These are phyloP conservation scores for Apodemus speciosus DNA, from an alignment of 2,113 vertebrate species.

Conservation along the genomic window DNA sequence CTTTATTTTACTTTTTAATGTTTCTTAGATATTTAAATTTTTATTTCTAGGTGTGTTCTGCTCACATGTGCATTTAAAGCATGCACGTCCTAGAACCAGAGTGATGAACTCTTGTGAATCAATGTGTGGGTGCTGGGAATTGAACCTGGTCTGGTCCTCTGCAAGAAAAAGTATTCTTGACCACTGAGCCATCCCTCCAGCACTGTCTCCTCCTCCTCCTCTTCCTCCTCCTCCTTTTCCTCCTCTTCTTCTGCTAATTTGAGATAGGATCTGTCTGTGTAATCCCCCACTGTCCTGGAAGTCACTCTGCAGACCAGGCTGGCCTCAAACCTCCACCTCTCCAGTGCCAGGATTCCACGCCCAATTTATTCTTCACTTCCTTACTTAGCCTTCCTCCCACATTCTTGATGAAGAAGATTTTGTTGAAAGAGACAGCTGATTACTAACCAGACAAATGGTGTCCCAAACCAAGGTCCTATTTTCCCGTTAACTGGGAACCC, in stretches of 20 bases:
- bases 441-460: not conserved
- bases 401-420: not conserved
- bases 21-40: not conserved
- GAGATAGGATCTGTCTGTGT: not conserved
- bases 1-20: not conserved
- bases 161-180: not conserved
- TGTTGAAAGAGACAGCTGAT: not conserved
- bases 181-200: not conserved
- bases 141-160: not conserved
- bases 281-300: not conserved
- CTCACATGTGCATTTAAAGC: not conserved
- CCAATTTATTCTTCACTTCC: not conserved
- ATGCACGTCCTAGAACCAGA: not conserved
- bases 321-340: not conserved
- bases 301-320: not conserved
- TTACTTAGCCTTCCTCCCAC: not conserved
- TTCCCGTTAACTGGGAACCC: not conserved
- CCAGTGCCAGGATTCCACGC: not conserved
- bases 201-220: not conserved
- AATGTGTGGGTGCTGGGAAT: not conserved
- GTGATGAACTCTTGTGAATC: not conserved
- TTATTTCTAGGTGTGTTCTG: not conserved
- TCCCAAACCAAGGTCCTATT: not conserved
- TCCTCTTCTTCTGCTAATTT: no score
- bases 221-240: not conserved